Evolutionary conservation across 2,888 invertebrate genomes (phyloP).

Genomic region (Folsomia candida): DNA sequence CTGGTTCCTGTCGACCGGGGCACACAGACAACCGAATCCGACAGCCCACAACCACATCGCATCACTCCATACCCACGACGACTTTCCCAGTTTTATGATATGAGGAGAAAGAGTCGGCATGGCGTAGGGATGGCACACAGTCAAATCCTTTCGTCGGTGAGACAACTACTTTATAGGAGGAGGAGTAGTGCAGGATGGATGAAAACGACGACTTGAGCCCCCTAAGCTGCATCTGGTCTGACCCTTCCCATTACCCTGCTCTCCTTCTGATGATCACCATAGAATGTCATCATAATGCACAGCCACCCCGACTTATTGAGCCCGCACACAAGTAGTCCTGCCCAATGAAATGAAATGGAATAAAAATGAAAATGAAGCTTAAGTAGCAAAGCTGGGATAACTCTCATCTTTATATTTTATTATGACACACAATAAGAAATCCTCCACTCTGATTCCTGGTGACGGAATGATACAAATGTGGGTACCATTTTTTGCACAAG

Average conservation of each 20-base stretch:
- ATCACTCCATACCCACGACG: background rate
- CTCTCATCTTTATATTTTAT: constrained; percentile 8
- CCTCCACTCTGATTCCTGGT: too few species aligned
- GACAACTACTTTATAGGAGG: background rate
- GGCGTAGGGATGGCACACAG: background rate
- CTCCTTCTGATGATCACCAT: background rate
- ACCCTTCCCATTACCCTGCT: background rate
- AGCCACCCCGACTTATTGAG: background rate
- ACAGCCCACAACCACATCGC: background rate
- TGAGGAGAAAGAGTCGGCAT: background rate
- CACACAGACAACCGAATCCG: background rate
- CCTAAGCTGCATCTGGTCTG: background rate
- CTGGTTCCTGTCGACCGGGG: background rate
- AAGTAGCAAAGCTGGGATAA: background rate
- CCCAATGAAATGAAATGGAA: constrained; percentile 19
- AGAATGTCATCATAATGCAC: background rate
- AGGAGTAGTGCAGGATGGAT: background rate
- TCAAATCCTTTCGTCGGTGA: background rate
- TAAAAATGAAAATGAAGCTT: constrained; percentile 20
- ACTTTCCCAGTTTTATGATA: background rate
- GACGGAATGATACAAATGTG: too few species aligned
- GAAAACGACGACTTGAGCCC: background rate
- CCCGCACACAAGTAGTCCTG: background rate
- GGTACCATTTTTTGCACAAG: background rate
- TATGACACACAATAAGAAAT: constrained; percentile 6